Conservation (phyloP, 2,797 vertebrate genomes). For the Podargus strigoides region DNA sequence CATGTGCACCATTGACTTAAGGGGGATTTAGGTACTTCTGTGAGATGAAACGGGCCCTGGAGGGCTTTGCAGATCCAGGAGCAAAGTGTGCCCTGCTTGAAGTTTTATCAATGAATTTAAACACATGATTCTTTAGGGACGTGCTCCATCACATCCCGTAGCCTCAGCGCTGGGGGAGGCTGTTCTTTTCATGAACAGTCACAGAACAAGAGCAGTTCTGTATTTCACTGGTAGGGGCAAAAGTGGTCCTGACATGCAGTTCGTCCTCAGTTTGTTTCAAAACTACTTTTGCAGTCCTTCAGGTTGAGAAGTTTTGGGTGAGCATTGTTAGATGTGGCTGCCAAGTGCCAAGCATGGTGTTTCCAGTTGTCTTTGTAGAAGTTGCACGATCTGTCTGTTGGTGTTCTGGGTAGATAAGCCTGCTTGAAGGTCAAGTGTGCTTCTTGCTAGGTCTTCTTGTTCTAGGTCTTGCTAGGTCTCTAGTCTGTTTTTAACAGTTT, state of each 20-base stretch:
- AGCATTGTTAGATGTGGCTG: neutral
- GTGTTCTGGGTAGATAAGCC: neutral
- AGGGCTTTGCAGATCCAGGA: neutral
- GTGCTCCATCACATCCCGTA: accelerated
- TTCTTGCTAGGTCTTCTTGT: neutral
- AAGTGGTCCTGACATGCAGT: neutral
- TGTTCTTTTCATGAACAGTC: neutral
- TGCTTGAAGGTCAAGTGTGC: neutral
- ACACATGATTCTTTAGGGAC: neutral
- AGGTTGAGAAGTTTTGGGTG: neutral
- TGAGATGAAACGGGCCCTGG: neutral
- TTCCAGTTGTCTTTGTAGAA: neutral
- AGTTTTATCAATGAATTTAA: neutral
- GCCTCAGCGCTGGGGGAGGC: neutral
- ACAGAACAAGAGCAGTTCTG: neutral
- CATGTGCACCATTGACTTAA: neutral
- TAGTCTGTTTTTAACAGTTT: neutral
- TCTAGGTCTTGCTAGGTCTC: neutral
- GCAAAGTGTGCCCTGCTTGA: neutral
- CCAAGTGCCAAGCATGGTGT: accelerated
- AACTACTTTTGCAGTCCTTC: neutral
- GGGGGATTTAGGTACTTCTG: neutral
- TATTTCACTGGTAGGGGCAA: neutral
- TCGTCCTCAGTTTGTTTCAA: neutral
- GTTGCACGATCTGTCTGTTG: neutral